phyloP scores from a whole-genome alignment of 2,113 vertebrate genomes.

The Rhabdornis inornatus region DNA sequence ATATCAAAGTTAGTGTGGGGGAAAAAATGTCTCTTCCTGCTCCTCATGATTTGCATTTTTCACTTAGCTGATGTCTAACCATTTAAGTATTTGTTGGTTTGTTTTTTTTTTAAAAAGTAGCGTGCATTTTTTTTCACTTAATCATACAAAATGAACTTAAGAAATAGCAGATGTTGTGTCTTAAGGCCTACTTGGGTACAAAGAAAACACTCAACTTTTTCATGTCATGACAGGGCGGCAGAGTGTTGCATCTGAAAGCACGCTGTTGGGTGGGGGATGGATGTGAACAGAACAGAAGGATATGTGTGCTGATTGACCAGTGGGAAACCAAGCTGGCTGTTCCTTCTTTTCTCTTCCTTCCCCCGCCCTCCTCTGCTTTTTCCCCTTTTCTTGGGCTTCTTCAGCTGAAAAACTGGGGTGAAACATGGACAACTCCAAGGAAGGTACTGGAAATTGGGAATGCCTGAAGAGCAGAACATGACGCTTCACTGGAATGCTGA shows the following conservation, averaged over 20 bases:
- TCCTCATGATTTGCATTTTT: not conserved
- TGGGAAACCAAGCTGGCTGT: accelerated
- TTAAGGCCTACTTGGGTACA: not conserved
- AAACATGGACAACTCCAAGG: not conserved
- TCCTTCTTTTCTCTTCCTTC: not conserved
- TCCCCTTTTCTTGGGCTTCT: not conserved
- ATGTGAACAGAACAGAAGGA: not conserved
- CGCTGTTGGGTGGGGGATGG: not conserved
- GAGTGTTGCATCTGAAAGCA: not conserved
- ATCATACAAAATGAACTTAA: not conserved
- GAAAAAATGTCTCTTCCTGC: not conserved
- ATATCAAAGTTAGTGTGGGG: not conserved
- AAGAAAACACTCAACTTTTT: not conserved
- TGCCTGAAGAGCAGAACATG: not conserved
- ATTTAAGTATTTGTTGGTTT: not conserved
- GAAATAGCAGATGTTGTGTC: not conserved
- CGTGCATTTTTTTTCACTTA: not conserved
- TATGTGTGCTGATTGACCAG: not conserved
- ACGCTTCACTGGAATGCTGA: not conserved
- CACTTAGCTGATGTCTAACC: not conserved
- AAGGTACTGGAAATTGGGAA: not conserved
- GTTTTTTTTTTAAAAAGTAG: not conserved
- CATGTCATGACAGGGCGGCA: not conserved
- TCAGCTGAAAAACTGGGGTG: not conserved
- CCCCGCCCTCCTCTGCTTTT: not conserved